Conservation (phyloP, 1,140 invertebrate species). For the Mercenaria mercenaria region DNA sequence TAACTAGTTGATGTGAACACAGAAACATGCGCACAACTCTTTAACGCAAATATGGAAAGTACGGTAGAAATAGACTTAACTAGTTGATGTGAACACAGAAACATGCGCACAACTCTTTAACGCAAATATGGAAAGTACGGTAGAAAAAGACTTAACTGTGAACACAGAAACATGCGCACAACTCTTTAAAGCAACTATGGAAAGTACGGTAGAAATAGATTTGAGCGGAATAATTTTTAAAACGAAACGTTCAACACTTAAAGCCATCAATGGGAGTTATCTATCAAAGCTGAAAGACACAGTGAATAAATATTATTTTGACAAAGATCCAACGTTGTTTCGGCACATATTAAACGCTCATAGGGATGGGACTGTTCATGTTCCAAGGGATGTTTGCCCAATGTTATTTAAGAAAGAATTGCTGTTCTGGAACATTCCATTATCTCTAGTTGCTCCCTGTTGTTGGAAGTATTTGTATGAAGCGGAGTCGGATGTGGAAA, state of each 20-base stretch:
- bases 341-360: slow-evolving; percentile 11
- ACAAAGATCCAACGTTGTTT: not conserved
- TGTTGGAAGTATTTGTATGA: slow-evolving; percentile 37
- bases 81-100: too few relatives aligned
- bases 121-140: too few relatives aligned
- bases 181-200: too few relatives aligned
- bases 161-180: too few relatives aligned
- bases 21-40: too few relatives aligned
- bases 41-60: too few relatives aligned
- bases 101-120: too few relatives aligned
- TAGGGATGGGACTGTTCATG: not conserved
- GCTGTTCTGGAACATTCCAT: not conserved
- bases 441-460: not conserved
- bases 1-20: too few relatives aligned
- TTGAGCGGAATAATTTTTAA: not conserved
- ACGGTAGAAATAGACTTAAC: too few relatives aligned
- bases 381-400: slow-evolving; percentile 18
- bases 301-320: not conserved
- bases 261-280: not conserved
- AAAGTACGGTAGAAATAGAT: not conserved
- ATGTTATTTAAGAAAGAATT: not conserved
- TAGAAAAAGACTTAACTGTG: too few relatives aligned
- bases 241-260: not conserved
- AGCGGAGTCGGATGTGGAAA: not conserved
- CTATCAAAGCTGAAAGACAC: not conserved